Conservation (phyloP, 2,888 invertebrate species). For the Sympetrum striolatum region DNA sequence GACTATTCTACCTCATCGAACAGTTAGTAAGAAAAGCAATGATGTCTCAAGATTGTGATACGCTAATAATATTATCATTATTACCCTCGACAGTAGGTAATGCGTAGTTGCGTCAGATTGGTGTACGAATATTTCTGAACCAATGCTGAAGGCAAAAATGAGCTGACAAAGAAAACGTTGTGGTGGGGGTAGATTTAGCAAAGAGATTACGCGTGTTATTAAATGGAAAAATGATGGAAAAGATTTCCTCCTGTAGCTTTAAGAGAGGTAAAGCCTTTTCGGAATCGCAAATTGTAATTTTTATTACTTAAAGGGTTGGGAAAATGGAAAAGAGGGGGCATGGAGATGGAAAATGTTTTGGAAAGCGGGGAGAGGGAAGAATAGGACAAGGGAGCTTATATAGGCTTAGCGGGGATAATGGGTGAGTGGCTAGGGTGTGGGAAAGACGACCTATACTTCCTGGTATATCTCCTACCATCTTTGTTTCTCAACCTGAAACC, state of each 20-base stretch:
- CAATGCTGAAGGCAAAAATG: no score
- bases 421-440: slow-evolving; percentile 28
- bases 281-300: not conserved
- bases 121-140: no score
- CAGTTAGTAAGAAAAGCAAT: no score
- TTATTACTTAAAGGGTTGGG: not conserved
- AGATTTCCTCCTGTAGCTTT: not conserved
- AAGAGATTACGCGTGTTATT: not conserved
- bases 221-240: not conserved
- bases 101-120: no score
- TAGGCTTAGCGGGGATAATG: slow-evolving; percentile 45
- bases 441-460: not conserved
- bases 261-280: not conserved
- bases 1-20: no score
- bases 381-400: slow-evolving; percentile 37
- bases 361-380: not conserved
- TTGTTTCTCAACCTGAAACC: not conserved
- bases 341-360: not conserved
- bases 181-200: not conserved
- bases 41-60: no score
- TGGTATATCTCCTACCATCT: not conserved
- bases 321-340: not conserved
- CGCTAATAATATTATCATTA: no score
- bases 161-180: no score
- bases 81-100: no score